These are phyloP conservation scores for Sphaerophoria rueppellii DNA, from an alignment of 2,888 invertebrate species.

Conservation along the genomic window DNA sequence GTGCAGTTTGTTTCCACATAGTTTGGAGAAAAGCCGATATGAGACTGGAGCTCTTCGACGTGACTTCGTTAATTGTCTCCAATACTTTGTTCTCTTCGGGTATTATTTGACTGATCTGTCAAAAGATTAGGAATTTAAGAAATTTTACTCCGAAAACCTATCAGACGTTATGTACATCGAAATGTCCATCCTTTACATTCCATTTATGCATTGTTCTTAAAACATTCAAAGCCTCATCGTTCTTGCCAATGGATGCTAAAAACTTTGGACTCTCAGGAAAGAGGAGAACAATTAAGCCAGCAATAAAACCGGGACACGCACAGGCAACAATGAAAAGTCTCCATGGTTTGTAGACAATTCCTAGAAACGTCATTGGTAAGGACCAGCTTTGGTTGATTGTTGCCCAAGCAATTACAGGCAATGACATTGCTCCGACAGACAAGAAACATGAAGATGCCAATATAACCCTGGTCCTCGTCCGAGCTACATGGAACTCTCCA, in stretches of 20 bases:
- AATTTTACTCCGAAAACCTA: not conserved
- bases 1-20: constrained; percentile 79
- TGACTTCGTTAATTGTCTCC: not conserved
- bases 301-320: constrained; percentile 77
- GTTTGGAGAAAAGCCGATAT: constrained; percentile 72
- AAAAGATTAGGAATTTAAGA: not conserved
- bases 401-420: constrained; percentile 78
- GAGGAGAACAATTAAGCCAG: constrained; percentile 75
- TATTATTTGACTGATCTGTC: constrained; percentile 74
- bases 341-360: constrained; percentile 79
- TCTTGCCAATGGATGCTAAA: constrained; percentile 76
- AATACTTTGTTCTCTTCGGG: constrained; percentile 68
- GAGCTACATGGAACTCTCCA: constrained; percentile 83
- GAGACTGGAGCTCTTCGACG: constrained; percentile 62
- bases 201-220: constrained; percentile 76
- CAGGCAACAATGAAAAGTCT: constrained; percentile 78
- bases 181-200: constrained; percentile 74
- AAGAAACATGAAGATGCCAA: constrained; percentile 78
- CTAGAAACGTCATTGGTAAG: constrained; percentile 75
- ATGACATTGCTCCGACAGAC: constrained; percentile 76
- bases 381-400: constrained; percentile 78
- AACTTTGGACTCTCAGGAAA: constrained; percentile 81
- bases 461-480: constrained; percentile 81
- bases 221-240: constrained; percentile 76
- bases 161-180: constrained; percentile 59